These are phyloP conservation scores for Keiferia lycopersicella DNA, from an alignment of 2,888 invertebrate genomes.

Conservation along the genomic window DNA sequence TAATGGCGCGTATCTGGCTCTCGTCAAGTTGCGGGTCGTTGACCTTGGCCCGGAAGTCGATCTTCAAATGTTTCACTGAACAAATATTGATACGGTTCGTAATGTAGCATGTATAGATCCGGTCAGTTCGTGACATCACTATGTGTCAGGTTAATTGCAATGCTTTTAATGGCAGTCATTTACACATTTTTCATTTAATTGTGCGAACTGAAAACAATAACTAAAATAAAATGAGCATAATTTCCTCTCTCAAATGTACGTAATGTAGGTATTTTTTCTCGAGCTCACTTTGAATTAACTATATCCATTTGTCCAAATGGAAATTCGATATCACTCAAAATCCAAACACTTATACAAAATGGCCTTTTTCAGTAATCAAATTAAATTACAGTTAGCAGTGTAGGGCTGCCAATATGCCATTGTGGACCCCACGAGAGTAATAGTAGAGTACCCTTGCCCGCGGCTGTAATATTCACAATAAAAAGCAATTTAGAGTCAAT, in stretches of 20 bases:
- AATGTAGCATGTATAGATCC: conserved; percentile 42
- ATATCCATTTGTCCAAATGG: neutral
- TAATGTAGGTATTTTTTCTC: too few species aligned
- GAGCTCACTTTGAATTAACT: too few species aligned
- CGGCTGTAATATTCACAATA: conserved; percentile 34
- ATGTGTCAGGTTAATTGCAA: neutral
- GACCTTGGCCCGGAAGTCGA: conserved; percentile 41
- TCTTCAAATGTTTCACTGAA: conserved; percentile 26
- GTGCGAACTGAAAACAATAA: too few species aligned
- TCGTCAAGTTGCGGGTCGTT: conserved; percentile 49
- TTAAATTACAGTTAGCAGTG: neutral
- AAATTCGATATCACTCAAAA: neutral
- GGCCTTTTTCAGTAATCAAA: neutral
- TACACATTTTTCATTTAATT: neutral
- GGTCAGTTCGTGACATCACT: neutral
- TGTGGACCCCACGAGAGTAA: neutral
- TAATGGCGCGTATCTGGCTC: conserved; percentile 53
- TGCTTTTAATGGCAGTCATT: too few species aligned
- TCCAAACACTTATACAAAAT: neutral
- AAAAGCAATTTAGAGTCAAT: conserved; percentile 62
- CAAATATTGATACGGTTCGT: conserved; percentile 41
- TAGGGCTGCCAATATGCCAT: neutral
- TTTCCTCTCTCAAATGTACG: too few species aligned
- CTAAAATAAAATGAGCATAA: too few species aligned
- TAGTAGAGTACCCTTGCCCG: conserved; percentile 1